phyloP scores from a whole-genome alignment of 2,797 vertebrate species.

The Rhynchotus rufescens region DNA sequence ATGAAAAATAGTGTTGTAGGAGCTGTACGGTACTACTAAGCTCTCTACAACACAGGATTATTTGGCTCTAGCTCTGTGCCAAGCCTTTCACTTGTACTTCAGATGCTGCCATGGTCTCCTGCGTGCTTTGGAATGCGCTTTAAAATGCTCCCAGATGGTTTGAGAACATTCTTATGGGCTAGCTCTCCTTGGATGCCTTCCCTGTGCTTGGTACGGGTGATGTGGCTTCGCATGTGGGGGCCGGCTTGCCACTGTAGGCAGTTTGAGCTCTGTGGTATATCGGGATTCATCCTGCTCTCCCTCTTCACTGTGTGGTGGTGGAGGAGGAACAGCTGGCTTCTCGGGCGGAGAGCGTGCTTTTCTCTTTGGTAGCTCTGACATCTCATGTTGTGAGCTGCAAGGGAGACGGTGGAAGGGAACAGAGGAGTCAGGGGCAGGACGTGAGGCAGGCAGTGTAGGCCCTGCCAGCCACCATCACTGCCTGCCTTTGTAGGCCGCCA shows the following conservation, averaged over 20 bases:
- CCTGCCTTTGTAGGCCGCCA: background rate
- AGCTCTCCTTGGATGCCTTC: background rate
- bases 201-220: background rate
- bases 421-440: background rate
- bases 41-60: background rate
- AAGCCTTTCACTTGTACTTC: background rate
- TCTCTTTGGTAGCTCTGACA: background rate
- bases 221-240: background rate
- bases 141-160: constrained; percentile 16
- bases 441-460: background rate
- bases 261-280: background rate
- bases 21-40: accelerated
- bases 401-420: background rate
- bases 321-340: background rate
- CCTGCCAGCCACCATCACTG: background rate
- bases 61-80: background rate
- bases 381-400: background rate
- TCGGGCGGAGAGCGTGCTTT: background rate
- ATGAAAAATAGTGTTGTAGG: background rate
- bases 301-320: background rate
- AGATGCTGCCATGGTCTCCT: background rate
- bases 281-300: background rate
- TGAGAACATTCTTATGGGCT: background rate
- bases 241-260: background rate
- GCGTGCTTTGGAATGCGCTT: background rate